Evolutionary conservation across 2,797 vertebrate species (phyloP).

Genomic region (Galago senegalensis): DNA sequence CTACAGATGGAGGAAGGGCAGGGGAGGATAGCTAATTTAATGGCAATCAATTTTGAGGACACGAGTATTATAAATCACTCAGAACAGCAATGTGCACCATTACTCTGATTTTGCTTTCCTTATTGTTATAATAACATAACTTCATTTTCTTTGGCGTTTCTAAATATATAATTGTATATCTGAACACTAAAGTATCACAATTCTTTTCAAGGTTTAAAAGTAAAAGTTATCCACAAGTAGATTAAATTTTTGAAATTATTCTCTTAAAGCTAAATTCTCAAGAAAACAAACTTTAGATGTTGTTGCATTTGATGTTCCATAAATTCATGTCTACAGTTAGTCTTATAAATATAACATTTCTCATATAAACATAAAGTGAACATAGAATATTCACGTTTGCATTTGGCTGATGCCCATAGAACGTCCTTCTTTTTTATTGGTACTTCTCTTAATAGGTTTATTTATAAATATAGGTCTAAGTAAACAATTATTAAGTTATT

Average conservation of each 20-base stretch:
- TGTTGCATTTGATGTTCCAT: neutral
- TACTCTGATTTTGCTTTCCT: neutral
- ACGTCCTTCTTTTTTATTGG: neutral
- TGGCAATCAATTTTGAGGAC: slow-evolving; percentile 76
- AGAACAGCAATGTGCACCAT: slow-evolving; percentile 20
- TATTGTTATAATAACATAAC: slow-evolving; percentile 21
- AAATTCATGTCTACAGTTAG: neutral
- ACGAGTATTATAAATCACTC: slow-evolving; percentile 64
- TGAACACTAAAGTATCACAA: slow-evolving; percentile 18
- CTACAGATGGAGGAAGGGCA: neutral
- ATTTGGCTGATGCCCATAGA: neutral
- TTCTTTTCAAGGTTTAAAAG: neutral
- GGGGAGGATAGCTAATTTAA: slow-evolving; percentile 70
- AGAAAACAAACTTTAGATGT: neutral
- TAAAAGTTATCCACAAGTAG: neutral
- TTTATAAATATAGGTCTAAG: neutral
- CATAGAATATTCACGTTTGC: neutral
- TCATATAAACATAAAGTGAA: too few species aligned
- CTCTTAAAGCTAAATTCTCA: neutral
- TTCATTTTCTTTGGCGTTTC: neutral
- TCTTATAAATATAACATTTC: neutral
- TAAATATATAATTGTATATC: slow-evolving; percentile 20
- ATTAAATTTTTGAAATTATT: neutral
- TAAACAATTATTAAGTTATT: too few species aligned
- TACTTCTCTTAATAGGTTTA: neutral